A percentile compares a stretch with the other conserved stretches of the same genome.
phyloP scores from a whole-genome alignment of 2,113 vertebrate species.

The Silurus asotus region DNA sequence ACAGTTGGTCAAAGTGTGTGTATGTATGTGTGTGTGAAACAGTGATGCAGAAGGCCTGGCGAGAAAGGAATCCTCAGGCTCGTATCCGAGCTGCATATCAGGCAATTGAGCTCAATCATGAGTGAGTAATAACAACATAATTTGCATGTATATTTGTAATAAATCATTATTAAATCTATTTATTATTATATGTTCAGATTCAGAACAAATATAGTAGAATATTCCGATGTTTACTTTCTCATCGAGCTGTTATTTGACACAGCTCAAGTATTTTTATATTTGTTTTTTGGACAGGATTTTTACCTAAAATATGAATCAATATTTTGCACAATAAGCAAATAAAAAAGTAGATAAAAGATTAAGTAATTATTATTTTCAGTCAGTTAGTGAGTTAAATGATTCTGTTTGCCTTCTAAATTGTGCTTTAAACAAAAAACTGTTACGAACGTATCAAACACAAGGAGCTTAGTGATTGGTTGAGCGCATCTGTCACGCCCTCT shows the following conservation, averaged over 20 bases:
- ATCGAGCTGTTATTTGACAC: not conserved
- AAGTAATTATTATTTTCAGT: not conserved
- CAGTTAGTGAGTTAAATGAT: not conserved
- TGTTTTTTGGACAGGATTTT: not conserved
- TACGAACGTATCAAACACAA: not conserved
- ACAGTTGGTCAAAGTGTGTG: not conserved
- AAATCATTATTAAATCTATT: not conserved
- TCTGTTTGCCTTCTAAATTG: not conserved
- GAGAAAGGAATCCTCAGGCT: conserved; percentile 94
- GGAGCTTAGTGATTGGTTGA: not conserved
- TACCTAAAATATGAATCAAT: not conserved
- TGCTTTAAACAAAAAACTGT: not conserved
- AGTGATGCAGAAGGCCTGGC: conserved; percentile 99
- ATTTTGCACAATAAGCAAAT: not conserved
- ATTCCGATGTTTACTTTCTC: not conserved
- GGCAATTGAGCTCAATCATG: conserved; percentile 93
- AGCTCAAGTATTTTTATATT: not conserved
- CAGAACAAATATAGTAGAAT: not conserved
- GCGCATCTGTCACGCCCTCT: not conserved
- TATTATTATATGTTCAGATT: not conserved
- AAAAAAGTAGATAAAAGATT: not conserved
- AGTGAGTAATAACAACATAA: conserved; percentile 77
- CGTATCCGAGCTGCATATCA: conserved; percentile 94
- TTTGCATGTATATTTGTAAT: not conserved
- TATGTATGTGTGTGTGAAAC: conserved; percentile 33